Evolutionary conservation across 2,888 invertebrate genomes (phyloP), one percentile per base, ranked within the genome.

Genomic region (Apocheima hispidaria): DNA sequence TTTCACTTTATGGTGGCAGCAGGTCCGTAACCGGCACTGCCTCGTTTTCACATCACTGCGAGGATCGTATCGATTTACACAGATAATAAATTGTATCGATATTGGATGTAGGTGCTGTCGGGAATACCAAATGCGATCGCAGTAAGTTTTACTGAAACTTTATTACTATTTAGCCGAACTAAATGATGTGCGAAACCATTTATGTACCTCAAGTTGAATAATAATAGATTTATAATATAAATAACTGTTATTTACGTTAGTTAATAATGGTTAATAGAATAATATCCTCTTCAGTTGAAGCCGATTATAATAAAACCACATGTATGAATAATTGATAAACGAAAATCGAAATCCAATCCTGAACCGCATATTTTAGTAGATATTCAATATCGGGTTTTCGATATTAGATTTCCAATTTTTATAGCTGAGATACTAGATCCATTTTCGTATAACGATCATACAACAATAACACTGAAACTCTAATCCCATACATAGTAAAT

Each of bases 401-500:
- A 41, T 62, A 57, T 62, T 57, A 59, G 20, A 51, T 36, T 52
- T 63, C 33, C 55, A 63, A 51, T 63, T 62, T 61, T 56, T 56
- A 53, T 21, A 62, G 52, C 61, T 30, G 41, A 53, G 46, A 65
- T 70, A 66, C 65, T 66, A 50, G 66, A 63, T 50, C 57, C 65
- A 66, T 66, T 66, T 57, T 46, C 69, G 60, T 64, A 72, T 72
- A 74, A 69, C 67, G 71, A 63, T 56, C 56, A 52, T 52, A 69
- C 63, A 62, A 69, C 70, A 72, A 69, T 72, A 70, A 70, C 70
- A 65, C 58, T 70, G 71, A 75, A 72, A 72, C 68, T 66, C 64
- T 72, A 73, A 74, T 73, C 70, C 67, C 68, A 73, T 72, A 74
- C 68, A 72, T 74, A 78, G 74, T 75, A 77, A 79, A 78, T 75